A percentile compares a stretch with the other conserved stretches of the same genome.
These are phyloP conservation scores for Lontra canadensis DNA, from an alignment of 2,113 vertebrate species.

Conservation along the genomic window DNA sequence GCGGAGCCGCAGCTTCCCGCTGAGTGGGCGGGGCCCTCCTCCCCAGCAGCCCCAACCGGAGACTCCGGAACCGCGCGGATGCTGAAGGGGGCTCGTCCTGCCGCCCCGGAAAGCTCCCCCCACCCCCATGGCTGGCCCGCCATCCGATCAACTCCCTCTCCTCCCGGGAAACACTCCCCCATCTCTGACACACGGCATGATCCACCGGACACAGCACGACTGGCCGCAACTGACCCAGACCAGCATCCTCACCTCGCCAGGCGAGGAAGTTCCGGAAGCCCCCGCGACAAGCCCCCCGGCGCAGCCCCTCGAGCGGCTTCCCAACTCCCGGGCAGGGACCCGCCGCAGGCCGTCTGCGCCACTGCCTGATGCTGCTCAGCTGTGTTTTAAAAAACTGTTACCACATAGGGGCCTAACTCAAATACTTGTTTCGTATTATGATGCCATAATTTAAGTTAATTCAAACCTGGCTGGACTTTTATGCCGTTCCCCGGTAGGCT, in stretches of 20 bases:
- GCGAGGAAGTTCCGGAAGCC: rapidly evolving
- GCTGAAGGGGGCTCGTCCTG: not conserved
- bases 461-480: not conserved
- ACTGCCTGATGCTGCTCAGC: constrained; percentile 42
- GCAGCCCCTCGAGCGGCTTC: not conserved
- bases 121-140: too few relatives aligned
- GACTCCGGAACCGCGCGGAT: not conserved
- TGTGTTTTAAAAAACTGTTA: not conserved
- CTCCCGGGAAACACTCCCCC: not conserved
- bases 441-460: not conserved
- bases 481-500: rapidly evolving
- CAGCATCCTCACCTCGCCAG: rapidly evolving
- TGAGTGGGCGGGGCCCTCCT: not conserved
- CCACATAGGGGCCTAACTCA: not conserved
- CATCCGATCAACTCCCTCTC: not conserved
- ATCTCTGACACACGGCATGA: rapidly evolving
- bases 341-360: not conserved
- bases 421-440: too few relatives aligned
- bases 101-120: not conserved
- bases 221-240: rapidly evolving
- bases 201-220: rapidly evolving
- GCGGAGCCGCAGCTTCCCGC: rapidly evolving
- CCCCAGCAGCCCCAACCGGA: not conserved
- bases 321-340: not conserved
- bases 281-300: rapidly evolving